Evolutionary conservation across 2,113 vertebrate genomes (phyloP).

Genomic region (Oreochromis aureus): DNA sequence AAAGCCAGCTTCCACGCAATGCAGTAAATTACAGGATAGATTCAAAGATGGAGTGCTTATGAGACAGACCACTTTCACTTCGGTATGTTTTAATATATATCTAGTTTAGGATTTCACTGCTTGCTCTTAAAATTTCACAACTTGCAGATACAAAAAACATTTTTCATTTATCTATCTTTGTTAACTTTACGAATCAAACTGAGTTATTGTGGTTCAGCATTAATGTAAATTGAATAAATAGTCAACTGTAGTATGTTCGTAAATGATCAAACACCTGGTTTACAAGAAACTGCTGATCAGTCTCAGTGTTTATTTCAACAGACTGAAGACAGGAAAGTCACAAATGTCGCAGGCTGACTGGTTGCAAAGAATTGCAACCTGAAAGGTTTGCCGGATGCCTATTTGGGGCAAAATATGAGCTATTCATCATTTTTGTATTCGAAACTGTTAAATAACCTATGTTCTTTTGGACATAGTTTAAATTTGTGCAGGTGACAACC

Average conservation of each 20-base stretch:
- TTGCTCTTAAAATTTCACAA: neutral
- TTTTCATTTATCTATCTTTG: neutral
- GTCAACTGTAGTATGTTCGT: neutral
- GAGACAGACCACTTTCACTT: neutral
- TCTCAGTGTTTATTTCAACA: neutral
- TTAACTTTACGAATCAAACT: fast-evolving
- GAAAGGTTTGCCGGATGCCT: neutral
- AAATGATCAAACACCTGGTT: neutral
- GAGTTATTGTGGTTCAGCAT: neutral
- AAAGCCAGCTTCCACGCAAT: neutral
- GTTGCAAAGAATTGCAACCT: neutral
- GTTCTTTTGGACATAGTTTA: neutral
- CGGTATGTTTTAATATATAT: neutral
- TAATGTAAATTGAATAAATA: fast-evolving
- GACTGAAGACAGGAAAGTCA: fast-evolving
- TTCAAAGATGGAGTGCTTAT: neutral
- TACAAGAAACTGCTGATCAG: neutral
- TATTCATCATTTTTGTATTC: neutral
- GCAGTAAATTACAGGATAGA: neutral
- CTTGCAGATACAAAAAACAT: neutral
- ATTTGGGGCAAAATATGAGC: neutral
- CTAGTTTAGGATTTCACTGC: neutral
- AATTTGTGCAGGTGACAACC: neutral
- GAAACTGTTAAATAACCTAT: neutral
- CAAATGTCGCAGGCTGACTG: neutral